phyloP scores from a whole-genome alignment of 2,888 invertebrate species.

The Phymatocera aterrima region DNA sequence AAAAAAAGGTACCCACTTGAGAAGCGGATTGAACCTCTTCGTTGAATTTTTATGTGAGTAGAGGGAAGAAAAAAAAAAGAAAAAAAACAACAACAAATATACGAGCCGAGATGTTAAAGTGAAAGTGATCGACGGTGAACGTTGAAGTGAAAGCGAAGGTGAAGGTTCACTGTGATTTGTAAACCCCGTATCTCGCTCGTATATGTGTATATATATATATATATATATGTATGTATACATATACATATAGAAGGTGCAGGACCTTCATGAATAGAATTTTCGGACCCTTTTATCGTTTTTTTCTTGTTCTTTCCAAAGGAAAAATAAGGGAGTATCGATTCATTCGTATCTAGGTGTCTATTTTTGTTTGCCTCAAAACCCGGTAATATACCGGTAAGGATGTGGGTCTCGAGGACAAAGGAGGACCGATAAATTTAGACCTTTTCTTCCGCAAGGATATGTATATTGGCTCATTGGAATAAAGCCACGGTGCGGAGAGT shows the following conservation, averaged over 20 bases:
- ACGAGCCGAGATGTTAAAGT: too few relatives aligned
- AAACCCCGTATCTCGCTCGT: neutral
- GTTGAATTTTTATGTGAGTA: neutral
- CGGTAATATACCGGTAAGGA: neutral
- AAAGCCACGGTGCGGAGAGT: constrained; percentile 6
- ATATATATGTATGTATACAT: too few relatives aligned
- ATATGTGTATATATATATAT: too few relatives aligned
- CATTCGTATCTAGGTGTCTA: neutral
- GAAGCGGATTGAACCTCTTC: neutral
- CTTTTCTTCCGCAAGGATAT: neutral
- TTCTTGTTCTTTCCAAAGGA: neutral
- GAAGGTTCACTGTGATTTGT: neutral
- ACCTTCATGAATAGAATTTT: neutral
- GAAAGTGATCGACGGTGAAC: too few relatives aligned
- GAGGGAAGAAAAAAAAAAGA: too few relatives aligned
- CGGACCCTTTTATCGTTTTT: neutral
- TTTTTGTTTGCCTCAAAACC: neutral
- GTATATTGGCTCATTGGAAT: constrained; percentile 5
- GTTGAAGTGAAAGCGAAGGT: too few relatives aligned
- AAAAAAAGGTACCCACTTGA: too few relatives aligned
- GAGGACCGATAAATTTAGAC: neutral
- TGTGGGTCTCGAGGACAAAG: neutral
- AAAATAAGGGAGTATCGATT: neutral
- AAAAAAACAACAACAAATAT: too few relatives aligned
- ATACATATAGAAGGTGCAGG: too few relatives aligned